These are phyloP conservation scores for Neodiprion pinetum DNA, from an alignment of 1,140 invertebrate species.

Conservation along the genomic window DNA sequence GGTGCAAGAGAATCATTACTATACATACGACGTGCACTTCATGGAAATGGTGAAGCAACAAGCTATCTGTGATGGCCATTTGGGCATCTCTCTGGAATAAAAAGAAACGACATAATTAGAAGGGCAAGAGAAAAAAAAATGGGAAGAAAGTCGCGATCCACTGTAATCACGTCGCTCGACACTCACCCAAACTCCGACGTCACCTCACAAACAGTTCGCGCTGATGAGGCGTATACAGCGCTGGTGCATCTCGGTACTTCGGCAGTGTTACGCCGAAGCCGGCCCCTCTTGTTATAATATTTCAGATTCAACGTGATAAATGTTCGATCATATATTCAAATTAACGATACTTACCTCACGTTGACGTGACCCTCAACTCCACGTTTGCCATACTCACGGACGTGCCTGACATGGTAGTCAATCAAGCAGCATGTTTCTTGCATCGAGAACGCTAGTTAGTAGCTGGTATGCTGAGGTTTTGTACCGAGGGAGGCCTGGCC, in stretches of 20 bases:
- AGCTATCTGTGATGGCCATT: too few relatives aligned
- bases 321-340: conserved; percentile 14
- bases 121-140: not conserved
- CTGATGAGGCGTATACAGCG: conserved; percentile 8
- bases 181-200: not conserved
- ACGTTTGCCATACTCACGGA: not conserved
- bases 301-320: conserved; percentile 11
- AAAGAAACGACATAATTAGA: too few relatives aligned
- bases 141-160: not conserved
- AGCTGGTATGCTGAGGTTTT: conserved; percentile 1
- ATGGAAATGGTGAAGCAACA: too few relatives aligned
- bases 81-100: too few relatives aligned
- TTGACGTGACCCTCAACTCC: not conserved
- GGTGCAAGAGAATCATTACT: not conserved
- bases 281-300: conserved; percentile 8
- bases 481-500: not conserved
- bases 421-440: conserved; percentile 3
- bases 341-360: conserved; percentile 12
- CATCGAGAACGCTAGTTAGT: conserved; percentile 1
- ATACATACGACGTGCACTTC: too few relatives aligned
- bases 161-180: not conserved
- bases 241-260: not conserved
- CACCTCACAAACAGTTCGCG: not conserved
- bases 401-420: conserved; percentile 4
- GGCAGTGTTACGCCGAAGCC: not conserved